A percentile compares a stretch with the other conserved stretches of the same genome.
Conservation (phyloP, 2,113 vertebrate species). For the Atractosteus spatula region DNA sequence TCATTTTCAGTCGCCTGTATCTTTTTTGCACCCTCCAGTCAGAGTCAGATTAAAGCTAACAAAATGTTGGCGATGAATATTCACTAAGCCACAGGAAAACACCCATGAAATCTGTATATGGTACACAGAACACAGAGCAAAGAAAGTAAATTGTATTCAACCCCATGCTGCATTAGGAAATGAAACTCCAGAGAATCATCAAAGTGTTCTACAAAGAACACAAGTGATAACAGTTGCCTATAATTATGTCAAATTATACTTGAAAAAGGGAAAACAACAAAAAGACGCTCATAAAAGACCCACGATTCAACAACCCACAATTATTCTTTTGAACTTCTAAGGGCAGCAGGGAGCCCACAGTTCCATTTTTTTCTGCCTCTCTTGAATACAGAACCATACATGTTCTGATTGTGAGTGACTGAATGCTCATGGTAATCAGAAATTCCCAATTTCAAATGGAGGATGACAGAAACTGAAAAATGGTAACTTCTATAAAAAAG, state of each 20-base stretch:
- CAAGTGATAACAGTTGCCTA: slow-evolving; percentile 11
- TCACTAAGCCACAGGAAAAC: slow-evolving; percentile 2
- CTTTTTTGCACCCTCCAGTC: slow-evolving; percentile 7
- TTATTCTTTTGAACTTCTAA: slow-evolving; percentile 19
- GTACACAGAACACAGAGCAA: slow-evolving; percentile 8
- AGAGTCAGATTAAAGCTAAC: slow-evolving; percentile 22
- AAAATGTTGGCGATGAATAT: slow-evolving; percentile 27
- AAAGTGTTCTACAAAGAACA: slow-evolving; percentile 11
- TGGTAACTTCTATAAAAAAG: too few relatives aligned
- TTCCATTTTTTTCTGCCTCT: too few relatives aligned
- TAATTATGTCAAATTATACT: slow-evolving; percentile 24
- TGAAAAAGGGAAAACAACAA: slow-evolving; percentile 16
- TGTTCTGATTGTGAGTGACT: too few relatives aligned
- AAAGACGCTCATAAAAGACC: slow-evolving; percentile 1
- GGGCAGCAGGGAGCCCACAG: too few relatives aligned
- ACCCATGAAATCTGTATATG: background rate
- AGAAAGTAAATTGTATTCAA: slow-evolving; percentile 17
- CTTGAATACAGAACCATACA: too few relatives aligned
- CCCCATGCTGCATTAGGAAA: slow-evolving; percentile 9
- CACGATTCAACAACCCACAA: slow-evolving; percentile 17
- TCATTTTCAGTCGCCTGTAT: slow-evolving; percentile 29
- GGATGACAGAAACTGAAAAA: too few relatives aligned
- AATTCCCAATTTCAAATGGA: too few relatives aligned
- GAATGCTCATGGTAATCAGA: too few relatives aligned
- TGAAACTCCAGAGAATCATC: slow-evolving; percentile 17